A percentile compares a stretch with the other conserved stretches of the same genome.
These are phyloP conservation scores for Rhinogobius similis DNA, from an alignment of 2,113 vertebrate genomes.

Conservation along the genomic window DNA sequence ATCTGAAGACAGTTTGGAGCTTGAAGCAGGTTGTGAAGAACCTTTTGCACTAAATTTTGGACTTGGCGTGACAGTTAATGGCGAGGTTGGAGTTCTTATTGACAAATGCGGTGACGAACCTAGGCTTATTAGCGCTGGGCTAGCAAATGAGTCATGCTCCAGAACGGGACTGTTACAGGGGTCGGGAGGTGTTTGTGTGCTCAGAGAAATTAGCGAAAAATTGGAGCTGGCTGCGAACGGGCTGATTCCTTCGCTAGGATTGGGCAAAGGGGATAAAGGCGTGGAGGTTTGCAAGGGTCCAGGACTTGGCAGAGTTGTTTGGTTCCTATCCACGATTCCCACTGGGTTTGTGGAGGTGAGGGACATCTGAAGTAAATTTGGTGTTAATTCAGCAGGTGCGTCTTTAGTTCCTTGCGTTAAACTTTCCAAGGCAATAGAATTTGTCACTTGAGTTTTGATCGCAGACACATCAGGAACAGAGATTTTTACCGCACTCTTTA, in stretches of 20 bases:
- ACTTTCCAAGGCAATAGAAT: background rate
- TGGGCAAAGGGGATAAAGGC: conserved; percentile 33
- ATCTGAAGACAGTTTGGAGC: conserved; percentile 16
- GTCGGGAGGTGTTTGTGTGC: conserved; percentile 25
- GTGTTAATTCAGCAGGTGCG: background rate
- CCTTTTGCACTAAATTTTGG: conserved; percentile 31
- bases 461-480: conserved; percentile 1
- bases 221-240: conserved; percentile 7
- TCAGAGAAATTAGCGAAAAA: conserved; percentile 7
- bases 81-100: conserved; percentile 42
- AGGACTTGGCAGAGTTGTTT: conserved; percentile 19
- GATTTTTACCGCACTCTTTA: background rate
- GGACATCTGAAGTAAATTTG: conserved; percentile 28
- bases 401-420: background rate
- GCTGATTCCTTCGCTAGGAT: conserved; percentile 11
- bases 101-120: conserved; percentile 48
- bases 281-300: conserved; percentile 62
- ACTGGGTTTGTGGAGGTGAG: background rate
- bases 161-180: conserved; percentile 27
- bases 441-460: background rate
- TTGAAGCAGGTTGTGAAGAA: background rate
- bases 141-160: conserved; percentile 18
- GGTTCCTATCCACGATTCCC: conserved; percentile 6
- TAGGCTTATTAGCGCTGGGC: conserved; percentile 33
- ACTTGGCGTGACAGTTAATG: background rate